Base-by-base conservation (phyloP, 2,113 vertebrate species). In the Saccopteryx bilineata region DNA sequence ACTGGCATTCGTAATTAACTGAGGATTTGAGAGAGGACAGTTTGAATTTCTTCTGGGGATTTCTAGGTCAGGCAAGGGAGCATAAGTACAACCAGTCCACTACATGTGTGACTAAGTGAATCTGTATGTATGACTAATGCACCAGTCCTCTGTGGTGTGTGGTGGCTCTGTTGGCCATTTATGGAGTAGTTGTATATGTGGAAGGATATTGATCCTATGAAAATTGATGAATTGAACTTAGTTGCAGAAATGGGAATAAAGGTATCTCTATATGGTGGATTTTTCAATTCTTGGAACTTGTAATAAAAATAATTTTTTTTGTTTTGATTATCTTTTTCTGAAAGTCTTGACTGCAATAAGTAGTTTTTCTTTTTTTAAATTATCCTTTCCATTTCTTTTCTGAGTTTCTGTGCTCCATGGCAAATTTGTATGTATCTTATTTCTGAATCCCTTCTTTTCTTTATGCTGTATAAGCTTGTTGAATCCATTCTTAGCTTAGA, bases 301-400 rank as follows among this genome's bases (percentile, higher is more conserved):
- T 93, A 88, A 76, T 88, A 80, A 50, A 81, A 90, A 65, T 82
- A 93, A 83, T 72, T 31, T 80, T 87, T 26, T 96, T 93, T 90
- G n/a, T 87, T 93, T 92, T 95, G 24, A 54, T 12, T 60, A n/a
- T 82, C 2, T 72, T 91, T 92, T 86, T 28, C 56, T 39, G 65
- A 60, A 91, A 72, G 17, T 79, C 52, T 90, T 93, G 52, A 9
- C 19, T 88, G 33, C 28, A 66, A 50, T 15, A 26, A 58, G 6
- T 88, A 46, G 7, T 50, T 91, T 96, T 95, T 72, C 90, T 68
- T 93, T 91, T 95, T 95, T 92, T 4, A 84, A 85, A 80, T 71
- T 23, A 56, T 52, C 10, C 7, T 66, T 93, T 93, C 21, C 39
- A 78, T 72, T 56, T 94, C 33, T 92, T 82, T 50, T 14, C 23